These are phyloP conservation scores for Aporophyla lueneburgensis DNA, from an alignment of 2,888 invertebrate species.

Conservation along the genomic window DNA sequence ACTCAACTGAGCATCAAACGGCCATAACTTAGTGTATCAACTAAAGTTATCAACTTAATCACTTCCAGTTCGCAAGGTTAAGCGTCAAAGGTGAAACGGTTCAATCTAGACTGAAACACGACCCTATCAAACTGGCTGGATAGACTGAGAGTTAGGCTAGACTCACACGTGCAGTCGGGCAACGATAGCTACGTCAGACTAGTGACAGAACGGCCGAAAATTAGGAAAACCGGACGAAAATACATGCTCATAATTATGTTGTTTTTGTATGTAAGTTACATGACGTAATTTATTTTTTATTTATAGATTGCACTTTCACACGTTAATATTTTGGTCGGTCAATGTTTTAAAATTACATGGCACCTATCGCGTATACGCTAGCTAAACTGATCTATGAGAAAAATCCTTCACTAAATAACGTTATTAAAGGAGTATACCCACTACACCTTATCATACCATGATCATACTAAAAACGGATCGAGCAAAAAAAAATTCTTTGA, in stretches of 20 bases:
- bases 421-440: background rate
- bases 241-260: background rate
- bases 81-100: slow-evolving; percentile 55
- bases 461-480: background rate
- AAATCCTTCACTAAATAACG: too few species aligned
- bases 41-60: slow-evolving; percentile 49
- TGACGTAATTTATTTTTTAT: background rate
- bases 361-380: too few species aligned
- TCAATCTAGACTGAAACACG: slow-evolving; percentile 56
- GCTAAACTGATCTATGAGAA: too few species aligned
- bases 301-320: too few species aligned
- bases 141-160: slow-evolving; percentile 13
- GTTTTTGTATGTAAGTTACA: background rate
- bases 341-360: too few species aligned
- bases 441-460: background rate
- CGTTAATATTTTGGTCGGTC: too few species aligned
- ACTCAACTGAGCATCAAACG: slow-evolving; percentile 5
- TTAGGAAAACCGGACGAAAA: background rate
- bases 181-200: background rate
- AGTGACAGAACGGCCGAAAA: background rate
- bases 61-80: slow-evolving; percentile 35
- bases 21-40: slow-evolving; percentile 4
- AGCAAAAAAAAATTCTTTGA: background rate
- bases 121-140: slow-evolving; percentile 42
- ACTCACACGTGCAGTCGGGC: background rate